Conservation (phyloP, 2,888 invertebrate genomes). For the Perithous albicinctus region DNA sequence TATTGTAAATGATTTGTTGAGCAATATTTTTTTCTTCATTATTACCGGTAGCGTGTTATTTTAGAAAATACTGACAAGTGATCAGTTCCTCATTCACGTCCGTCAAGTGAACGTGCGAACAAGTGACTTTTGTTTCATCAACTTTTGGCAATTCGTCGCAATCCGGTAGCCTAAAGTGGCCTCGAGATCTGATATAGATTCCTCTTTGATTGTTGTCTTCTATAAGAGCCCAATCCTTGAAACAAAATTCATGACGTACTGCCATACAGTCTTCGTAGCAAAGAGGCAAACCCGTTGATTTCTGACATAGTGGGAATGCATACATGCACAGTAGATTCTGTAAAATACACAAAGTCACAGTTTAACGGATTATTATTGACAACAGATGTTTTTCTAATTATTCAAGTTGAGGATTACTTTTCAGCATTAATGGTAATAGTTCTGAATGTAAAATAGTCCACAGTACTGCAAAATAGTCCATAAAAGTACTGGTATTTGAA, state of each 20-base stretch:
- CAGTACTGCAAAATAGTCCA: too few species aligned
- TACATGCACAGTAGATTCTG: slow-evolving; percentile 95
- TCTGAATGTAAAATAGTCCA: too few species aligned
- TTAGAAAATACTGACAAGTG: slow-evolving; percentile 88
- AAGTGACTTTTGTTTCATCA: slow-evolving; percentile 88
- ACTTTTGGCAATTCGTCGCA: slow-evolving; percentile 93
- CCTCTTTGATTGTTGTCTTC: slow-evolving; percentile 94
- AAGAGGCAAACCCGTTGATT: slow-evolving; percentile 90
- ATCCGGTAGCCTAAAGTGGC: slow-evolving; percentile 94
- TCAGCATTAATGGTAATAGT: too few species aligned
- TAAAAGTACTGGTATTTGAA: too few species aligned
- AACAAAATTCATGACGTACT: slow-evolving; percentile 95
- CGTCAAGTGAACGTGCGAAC: slow-evolving; percentile 94
- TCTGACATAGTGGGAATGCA: slow-evolving; percentile 95
- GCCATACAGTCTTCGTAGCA: slow-evolving; percentile 98
- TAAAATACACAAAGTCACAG: slow-evolving; percentile 22
- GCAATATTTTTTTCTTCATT: too few species aligned
- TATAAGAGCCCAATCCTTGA: slow-evolving; percentile 96
- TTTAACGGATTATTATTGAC: neutral
- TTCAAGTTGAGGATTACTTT: neutral
- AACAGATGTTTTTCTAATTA: neutral
- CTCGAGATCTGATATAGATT: slow-evolving; percentile 92
- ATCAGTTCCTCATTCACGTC: slow-evolving; percentile 92
- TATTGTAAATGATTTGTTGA: too few species aligned
- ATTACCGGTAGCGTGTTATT: neutral